A percentile compares a stretch with the other conserved stretches of the same genome.
These are phyloP conservation scores for Hirtodrosophila duncani DNA, from an alignment of 2,888 invertebrate genomes.

Conservation along the genomic window DNA sequence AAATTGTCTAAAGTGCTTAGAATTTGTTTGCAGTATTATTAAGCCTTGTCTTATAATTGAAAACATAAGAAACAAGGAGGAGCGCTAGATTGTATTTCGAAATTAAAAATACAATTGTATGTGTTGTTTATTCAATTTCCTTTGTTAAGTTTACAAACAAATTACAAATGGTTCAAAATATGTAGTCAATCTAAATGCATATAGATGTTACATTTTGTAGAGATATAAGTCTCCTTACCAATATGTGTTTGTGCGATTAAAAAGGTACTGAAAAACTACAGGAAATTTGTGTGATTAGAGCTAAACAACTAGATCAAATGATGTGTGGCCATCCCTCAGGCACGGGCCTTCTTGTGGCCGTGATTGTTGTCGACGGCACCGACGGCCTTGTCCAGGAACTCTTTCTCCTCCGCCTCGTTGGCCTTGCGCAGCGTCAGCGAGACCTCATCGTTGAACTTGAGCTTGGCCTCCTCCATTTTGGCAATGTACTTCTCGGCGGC, in stretches of 20 bases:
- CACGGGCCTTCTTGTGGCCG: slow-evolving; percentile 50
- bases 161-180: slow-evolving; percentile 32
- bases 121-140: no score
- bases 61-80: no score
- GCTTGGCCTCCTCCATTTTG: slow-evolving; percentile 82
- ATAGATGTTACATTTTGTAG: no score
- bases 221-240: no score
- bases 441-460: slow-evolving; percentile 78
- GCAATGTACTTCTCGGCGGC: slow-evolving; percentile 82
- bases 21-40: no score
- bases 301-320: slow-evolving; percentile 46
- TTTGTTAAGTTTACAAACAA: slow-evolving; percentile 28
- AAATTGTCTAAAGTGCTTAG: no score
- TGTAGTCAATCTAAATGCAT: no score
- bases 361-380: slow-evolving; percentile 56
- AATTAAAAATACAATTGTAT: no score
- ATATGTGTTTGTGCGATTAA: slow-evolving; percentile 11
- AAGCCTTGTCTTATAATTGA: no score
- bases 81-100: no score
- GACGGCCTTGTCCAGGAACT: slow-evolving; percentile 82
- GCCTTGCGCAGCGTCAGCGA: slow-evolving; percentile 81
- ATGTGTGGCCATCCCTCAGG: slow-evolving; percentile 14
- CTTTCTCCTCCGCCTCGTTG: slow-evolving; percentile 86
- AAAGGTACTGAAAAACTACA: slow-evolving; percentile 38
- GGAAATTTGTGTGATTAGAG: slow-evolving; percentile 24